Base-by-base conservation (phyloP, 2,797 vertebrate genomes). In the Acrossocheilus fasciatus region DNA sequence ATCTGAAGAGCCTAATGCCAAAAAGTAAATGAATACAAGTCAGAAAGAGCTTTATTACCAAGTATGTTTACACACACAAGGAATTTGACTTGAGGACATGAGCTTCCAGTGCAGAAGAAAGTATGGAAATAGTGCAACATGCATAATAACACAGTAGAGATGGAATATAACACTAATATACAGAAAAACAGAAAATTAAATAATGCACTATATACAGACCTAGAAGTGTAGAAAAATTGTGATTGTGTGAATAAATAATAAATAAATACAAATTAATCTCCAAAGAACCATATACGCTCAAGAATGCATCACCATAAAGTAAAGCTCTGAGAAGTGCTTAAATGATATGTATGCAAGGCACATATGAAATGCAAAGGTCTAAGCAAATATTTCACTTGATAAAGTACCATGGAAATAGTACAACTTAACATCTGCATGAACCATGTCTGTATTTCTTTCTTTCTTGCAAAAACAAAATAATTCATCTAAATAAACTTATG, bases 321-420 rank as follows among this genome's bases (percentile, higher is more conserved):
- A 73, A 52, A 36, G 26, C 26, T 64, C 18, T 62, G 2, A 12
- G 52, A 84, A 30, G 41, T 50, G 20, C 20, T 39, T 52, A 47
- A 41, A 57, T 50, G 17, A 52, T 30, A 36, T 11, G 34, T 9
- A 11, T 70, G 52, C 30, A 54, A 26, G 26, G 20, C 4, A 23
- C 54, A 86, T 74, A 79, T 82, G 52, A 77, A 87, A 89, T 86
- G 85, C 85, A 88, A 91, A 88, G 50, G 23, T 26, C 30, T 43
- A 84, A 20, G 86, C 84, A 88, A 90, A 88, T 88, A 87, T 81
- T 82, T 66, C 52, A 69, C 54, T n/a, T 30, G 87, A 86, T 75
- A 72, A 76, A 78, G 75, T 70, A 17, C 64, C 47, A 45, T 34
- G 74, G 73, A 84, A 54, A 39, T 41, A 30, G 34, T 57, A 10